Conservation (phyloP, 2,797 vertebrate genomes). For the Ibycter americanus region DNA sequence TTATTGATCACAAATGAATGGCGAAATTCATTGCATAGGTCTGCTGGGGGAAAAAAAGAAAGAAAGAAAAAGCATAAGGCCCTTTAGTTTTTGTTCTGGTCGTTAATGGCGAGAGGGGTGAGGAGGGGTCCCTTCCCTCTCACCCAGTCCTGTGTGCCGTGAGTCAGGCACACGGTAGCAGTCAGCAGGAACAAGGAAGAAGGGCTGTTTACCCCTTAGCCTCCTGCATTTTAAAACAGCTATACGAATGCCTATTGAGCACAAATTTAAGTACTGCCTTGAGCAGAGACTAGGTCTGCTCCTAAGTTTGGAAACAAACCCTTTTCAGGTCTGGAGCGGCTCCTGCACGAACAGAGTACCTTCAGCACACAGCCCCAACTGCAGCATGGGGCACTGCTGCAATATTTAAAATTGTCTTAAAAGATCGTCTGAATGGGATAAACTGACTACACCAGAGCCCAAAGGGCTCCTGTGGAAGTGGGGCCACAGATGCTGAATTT, state of each 20-base stretch:
- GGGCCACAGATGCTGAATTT: not conserved
- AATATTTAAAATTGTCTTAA: not conserved
- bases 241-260: not conserved
- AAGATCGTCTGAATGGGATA: not conserved
- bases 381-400: not conserved
- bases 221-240: not conserved
- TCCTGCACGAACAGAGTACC: not conserved
- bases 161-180: not conserved
- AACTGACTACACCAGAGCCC: not conserved
- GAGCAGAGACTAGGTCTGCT: not conserved
- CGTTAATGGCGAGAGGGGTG: not conserved
- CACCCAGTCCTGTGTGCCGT: not conserved
- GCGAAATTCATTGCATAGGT: not conserved
- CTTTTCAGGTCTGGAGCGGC: not conserved
- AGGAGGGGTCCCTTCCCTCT: not conserved
- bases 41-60: not conserved
- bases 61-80: not conserved
- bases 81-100: not conserved
- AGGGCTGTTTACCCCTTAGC: not conserved
- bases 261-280: not conserved
- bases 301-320: not conserved
- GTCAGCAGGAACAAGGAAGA: not conserved
- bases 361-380: not conserved
- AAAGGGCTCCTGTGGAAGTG: not conserved
- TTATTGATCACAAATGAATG: conserved; percentile 9